Evolutionary conservation across 2,113 vertebrate genomes (phyloP).

Genomic region (Herpetotheres cachinnans): DNA sequence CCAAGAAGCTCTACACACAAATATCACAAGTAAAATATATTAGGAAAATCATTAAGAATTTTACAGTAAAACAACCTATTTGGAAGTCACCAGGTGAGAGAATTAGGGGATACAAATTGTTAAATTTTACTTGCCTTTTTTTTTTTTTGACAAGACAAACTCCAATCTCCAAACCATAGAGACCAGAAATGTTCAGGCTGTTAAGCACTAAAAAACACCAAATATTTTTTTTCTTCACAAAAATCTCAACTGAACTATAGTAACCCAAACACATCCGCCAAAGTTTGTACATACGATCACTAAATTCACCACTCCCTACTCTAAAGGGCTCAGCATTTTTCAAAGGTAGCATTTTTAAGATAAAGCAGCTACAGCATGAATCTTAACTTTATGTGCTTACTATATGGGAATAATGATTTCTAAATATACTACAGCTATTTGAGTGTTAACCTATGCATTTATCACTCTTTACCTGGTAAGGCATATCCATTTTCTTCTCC

Average conservation of each 20-base stretch:
- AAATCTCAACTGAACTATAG: not conserved
- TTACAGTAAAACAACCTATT: not conserved
- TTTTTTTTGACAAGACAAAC: not conserved
- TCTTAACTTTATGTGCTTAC: not conserved
- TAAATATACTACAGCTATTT: not conserved
- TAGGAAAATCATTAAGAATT: not conserved
- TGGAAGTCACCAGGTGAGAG: not conserved
- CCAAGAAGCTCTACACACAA: not conserved
- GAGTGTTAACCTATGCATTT: not conserved
- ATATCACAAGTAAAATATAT: not conserved
- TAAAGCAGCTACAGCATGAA: not conserved
- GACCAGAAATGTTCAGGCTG: not conserved
- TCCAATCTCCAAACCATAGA: not conserved
- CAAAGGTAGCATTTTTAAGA: not conserved
- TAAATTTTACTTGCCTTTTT: not conserved
- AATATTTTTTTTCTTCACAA: not conserved
- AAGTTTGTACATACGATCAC: not conserved
- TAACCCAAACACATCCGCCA: not conserved
- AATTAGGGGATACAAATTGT: not conserved
- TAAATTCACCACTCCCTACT: not conserved
- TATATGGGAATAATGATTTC: not conserved
- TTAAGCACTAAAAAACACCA: not conserved
- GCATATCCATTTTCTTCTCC: constrained; percentile 78
- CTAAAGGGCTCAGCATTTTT: not conserved
- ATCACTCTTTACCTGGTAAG: constrained; percentile 83